Conservation (phyloP, 1,140 invertebrate genomes). For the Eurosta solidaginis region DNA sequence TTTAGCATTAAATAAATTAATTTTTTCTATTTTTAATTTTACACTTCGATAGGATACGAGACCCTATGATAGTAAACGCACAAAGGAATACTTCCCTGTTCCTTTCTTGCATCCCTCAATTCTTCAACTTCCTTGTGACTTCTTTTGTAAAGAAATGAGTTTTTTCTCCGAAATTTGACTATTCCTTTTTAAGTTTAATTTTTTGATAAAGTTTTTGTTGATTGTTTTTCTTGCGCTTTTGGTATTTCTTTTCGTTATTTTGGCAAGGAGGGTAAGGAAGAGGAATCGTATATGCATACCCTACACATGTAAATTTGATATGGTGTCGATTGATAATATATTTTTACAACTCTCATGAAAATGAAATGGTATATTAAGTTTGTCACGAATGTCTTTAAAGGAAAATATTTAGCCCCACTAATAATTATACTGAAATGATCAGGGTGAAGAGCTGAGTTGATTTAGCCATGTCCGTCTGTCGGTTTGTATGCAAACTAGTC, state of each 20-base stretch:
- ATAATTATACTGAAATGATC: no score
- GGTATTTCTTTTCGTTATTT: background rate
- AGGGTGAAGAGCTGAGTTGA: no score
- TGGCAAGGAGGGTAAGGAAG: background rate
- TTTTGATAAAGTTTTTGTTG: no score
- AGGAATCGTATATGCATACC: background rate
- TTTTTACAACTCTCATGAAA: background rate
- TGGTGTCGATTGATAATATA: background rate
- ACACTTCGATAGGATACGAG: background rate
- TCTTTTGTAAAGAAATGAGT: background rate
- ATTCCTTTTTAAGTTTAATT: no score
- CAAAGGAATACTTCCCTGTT: background rate
- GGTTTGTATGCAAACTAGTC: no score
- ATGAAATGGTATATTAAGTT: no score
- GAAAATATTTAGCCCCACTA: no score
- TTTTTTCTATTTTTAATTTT: background rate
- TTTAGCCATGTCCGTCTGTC: no score
- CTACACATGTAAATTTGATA: background rate
- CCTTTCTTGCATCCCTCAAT: background rate
- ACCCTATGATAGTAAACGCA: background rate
- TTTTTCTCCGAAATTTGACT: no score
- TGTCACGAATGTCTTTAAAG: no score
- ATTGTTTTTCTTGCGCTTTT: no score
- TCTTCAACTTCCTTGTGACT: background rate
- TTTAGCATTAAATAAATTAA: background rate